Evolutionary conservation across 2,797 vertebrate species (phyloP).

Genomic region (Nannoperca australis): DNA sequence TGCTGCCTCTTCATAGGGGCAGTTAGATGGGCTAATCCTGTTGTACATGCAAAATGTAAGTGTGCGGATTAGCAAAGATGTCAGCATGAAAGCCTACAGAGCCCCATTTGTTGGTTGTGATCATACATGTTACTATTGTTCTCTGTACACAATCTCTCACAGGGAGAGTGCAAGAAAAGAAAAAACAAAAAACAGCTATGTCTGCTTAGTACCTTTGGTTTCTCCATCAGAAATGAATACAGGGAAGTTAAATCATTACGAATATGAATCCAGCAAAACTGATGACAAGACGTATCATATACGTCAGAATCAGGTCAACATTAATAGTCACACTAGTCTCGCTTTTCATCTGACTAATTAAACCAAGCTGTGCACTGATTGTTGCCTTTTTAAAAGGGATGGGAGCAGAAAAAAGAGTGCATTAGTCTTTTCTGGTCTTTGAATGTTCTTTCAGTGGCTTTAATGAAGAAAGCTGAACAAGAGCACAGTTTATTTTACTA

Average conservation of each 20-base stretch:
- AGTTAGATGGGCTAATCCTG: constrained; percentile 42
- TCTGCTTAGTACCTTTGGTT: not conserved
- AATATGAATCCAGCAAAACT: not conserved
- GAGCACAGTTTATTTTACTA: constrained; percentile 14
- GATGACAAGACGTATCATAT: not conserved
- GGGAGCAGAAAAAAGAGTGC: not conserved
- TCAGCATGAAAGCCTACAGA: constrained; percentile 12
- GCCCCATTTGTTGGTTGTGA: constrained; percentile 12
- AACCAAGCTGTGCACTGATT: not conserved
- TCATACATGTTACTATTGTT: constrained; percentile 19
- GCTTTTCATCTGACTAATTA: not conserved
- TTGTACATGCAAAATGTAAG: constrained; percentile 36
- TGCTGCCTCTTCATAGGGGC: constrained; percentile 43
- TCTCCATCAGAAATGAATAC: not conserved
- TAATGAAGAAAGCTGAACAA: constrained; percentile 3
- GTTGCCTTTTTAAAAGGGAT: constrained; percentile 1
- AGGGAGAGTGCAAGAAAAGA: not conserved
- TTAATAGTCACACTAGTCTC: not conserved
- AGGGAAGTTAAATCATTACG: not conserved
- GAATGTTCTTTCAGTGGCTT: not conserved
- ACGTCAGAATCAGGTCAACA: not conserved
- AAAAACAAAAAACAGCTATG: not conserved
- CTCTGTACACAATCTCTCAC: not conserved
- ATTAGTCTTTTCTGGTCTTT: not conserved
- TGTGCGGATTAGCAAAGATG: constrained; percentile 41